phyloP scores from a whole-genome alignment of 2,888 invertebrate genomes.

The Parthenolecanium corni region DNA sequence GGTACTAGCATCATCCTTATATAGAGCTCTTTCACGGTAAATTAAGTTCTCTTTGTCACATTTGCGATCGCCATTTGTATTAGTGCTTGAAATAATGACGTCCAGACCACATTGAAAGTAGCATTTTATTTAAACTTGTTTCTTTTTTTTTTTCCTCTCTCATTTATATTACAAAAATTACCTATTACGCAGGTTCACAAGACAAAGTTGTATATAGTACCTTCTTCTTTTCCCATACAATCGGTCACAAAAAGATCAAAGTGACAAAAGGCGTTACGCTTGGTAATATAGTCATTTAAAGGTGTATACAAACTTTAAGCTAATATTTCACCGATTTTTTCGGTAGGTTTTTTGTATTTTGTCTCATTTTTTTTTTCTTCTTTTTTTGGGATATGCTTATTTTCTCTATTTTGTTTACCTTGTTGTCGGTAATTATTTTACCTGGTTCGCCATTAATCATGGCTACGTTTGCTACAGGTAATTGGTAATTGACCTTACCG shows the following conservation, averaged over 20 bases:
- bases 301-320: slow-evolving; percentile 21
- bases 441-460: slow-evolving; percentile 27
- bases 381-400: slow-evolving; percentile 19
- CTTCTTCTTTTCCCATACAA: slow-evolving; percentile 1
- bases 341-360: not conserved
- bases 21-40: too few relatives aligned
- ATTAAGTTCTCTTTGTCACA: too few relatives aligned
- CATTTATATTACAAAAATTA: too few relatives aligned
- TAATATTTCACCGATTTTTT: slow-evolving; percentile 24
- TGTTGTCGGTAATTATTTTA: slow-evolving; percentile 29
- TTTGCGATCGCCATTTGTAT: too few relatives aligned
- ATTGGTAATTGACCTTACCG: slow-evolving; percentile 29
- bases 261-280: slow-evolving; percentile 19
- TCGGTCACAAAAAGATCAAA: slow-evolving; percentile 6
- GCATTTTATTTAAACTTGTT: too few relatives aligned
- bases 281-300: slow-evolving; percentile 21
- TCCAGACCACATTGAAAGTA: too few relatives aligned
- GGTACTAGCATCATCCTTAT: too few relatives aligned
- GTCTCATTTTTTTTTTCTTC: not conserved
- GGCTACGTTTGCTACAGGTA: slow-evolving; percentile 27
- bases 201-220: too few relatives aligned
- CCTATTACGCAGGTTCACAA: too few relatives aligned
- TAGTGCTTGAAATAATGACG: too few relatives aligned
- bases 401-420: slow-evolving; percentile 24
- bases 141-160: too few relatives aligned